These are phyloP conservation scores for Anoplopoma fimbria DNA, from an alignment of 2,113 vertebrate genomes.

Conservation along the genomic window DNA sequence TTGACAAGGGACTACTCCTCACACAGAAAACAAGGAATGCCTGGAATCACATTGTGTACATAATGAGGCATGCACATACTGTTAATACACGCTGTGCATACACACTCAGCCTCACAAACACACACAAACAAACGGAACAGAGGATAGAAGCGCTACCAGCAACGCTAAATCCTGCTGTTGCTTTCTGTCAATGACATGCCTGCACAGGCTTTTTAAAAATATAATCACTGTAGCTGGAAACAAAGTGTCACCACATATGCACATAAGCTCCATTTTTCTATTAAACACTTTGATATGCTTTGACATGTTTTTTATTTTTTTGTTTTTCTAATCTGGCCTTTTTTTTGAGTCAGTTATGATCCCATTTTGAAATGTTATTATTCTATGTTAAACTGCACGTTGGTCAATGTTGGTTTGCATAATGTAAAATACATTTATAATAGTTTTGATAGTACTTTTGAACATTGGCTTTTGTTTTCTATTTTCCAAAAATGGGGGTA, in stretches of 20 bases:
- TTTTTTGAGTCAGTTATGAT: background rate
- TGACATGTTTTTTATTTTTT: background rate
- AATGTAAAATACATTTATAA: background rate
- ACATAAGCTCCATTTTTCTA: background rate
- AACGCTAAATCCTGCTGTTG: slow-evolving; percentile 15
- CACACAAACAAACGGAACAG: slow-evolving; percentile 12
- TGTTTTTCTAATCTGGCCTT: background rate
- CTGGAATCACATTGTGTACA: slow-evolving; percentile 48
- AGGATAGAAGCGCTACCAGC: slow-evolving; percentile 20
- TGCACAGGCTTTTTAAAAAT: slow-evolving; percentile 13
- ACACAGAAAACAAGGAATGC: slow-evolving; percentile 37
- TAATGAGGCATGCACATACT: slow-evolving; percentile 47
- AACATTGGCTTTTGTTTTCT: background rate
- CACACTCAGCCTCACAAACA: slow-evolving; percentile 1
- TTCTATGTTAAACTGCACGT: background rate
- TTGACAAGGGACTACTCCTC: slow-evolving; percentile 67
- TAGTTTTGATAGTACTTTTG: background rate
- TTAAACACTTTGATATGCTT: background rate
- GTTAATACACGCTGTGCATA: slow-evolving; percentile 39
- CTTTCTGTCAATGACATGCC: slow-evolving; percentile 13
- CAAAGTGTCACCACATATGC: background rate
- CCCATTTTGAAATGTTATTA: background rate
- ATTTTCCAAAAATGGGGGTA: background rate
- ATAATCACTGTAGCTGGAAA: background rate
- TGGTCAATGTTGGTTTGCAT: too few relatives aligned